Percentiles rank a stretch among this genome's conserved stretches.
phyloP scores from a whole-genome alignment of 2,888 invertebrate genomes.

The Apantesis nais region DNA sequence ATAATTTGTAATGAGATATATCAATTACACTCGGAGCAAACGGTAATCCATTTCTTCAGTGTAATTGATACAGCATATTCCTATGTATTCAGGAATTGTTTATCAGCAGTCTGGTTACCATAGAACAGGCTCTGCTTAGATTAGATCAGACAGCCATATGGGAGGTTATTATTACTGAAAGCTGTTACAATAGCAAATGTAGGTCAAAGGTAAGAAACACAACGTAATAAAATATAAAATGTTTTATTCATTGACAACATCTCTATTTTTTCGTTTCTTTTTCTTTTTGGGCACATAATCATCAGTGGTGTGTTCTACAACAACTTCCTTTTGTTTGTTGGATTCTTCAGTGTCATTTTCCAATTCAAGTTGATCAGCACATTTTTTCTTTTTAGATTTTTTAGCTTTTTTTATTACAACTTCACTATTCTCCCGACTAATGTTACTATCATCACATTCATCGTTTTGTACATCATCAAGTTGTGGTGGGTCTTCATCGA shows the following conservation, averaged over 20 bases:
- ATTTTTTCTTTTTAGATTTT: constrained; percentile 54
- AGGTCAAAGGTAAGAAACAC: neutral
- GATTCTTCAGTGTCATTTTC: constrained; percentile 24
- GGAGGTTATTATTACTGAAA: too few species aligned
- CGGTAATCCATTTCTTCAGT: too few species aligned
- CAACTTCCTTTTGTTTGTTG: constrained; percentile 28
- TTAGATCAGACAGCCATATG: too few species aligned
- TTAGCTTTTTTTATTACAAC: constrained; percentile 34
- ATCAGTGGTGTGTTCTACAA: constrained; percentile 35
- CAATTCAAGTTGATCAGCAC: constrained; percentile 22
- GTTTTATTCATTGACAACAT: constrained; percentile 37
- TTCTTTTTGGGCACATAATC: constrained; percentile 68
- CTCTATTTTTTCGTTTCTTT: constrained; percentile 69
- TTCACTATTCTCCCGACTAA: constrained; percentile 46
- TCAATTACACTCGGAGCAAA: too few species aligned
- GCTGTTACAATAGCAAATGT: too few species aligned
- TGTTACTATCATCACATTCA: neutral
- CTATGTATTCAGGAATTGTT: too few species aligned
- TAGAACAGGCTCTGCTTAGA: too few species aligned
- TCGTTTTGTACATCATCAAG: constrained; percentile 23
- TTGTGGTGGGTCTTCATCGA: constrained; percentile 15
- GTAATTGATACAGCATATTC: too few species aligned
- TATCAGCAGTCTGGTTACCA: too few species aligned
- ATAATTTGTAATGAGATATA: too few species aligned
- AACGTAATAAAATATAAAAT: neutral